A percentile compares a stretch with the other conserved stretches of the same genome.
These are phyloP conservation scores for Lacanobia oleracea DNA, from an alignment of 2,888 invertebrate genomes.

Conservation along the genomic window DNA sequence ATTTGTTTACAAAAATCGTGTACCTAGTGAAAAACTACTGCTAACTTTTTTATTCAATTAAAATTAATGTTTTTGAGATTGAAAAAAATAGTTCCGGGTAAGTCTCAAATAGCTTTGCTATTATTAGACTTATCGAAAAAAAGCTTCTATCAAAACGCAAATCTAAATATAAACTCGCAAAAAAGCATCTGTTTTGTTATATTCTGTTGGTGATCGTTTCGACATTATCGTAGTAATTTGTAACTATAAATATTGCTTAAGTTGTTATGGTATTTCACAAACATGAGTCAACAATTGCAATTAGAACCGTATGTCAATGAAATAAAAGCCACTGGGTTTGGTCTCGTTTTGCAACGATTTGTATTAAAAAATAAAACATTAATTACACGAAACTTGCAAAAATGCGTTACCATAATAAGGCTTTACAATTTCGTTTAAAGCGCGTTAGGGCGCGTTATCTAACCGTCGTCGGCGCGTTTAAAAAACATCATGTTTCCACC, in stretches of 20 bases:
- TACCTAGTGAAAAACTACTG: background rate
- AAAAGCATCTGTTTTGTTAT: background rate
- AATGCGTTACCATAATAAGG: too few species aligned
- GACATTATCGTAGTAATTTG: background rate
- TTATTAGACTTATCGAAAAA: conserved; percentile 19
- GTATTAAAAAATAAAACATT: too few species aligned
- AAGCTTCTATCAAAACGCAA: background rate
- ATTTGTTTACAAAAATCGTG: background rate
- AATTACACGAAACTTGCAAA: too few species aligned
- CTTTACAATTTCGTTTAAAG: too few species aligned
- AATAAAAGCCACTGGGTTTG: background rate
- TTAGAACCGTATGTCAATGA: background rate
- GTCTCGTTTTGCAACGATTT: background rate
- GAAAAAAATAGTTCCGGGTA: conserved; percentile 11
- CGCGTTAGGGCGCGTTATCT: too few species aligned
- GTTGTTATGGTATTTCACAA: conserved; percentile 9
- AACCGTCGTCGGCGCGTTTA: too few species aligned
- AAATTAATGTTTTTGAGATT: background rate
- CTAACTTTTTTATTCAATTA: background rate
- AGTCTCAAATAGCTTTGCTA: background rate
- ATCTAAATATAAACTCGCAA: conserved; percentile 11
- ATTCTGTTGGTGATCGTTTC: background rate
- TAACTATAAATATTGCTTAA: conserved; percentile 10
- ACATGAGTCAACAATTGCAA: background rate
- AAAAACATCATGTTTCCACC: too few species aligned